Conservation (phyloP, 2,888 invertebrate species). For the Eupithecia centaureata region DNA sequence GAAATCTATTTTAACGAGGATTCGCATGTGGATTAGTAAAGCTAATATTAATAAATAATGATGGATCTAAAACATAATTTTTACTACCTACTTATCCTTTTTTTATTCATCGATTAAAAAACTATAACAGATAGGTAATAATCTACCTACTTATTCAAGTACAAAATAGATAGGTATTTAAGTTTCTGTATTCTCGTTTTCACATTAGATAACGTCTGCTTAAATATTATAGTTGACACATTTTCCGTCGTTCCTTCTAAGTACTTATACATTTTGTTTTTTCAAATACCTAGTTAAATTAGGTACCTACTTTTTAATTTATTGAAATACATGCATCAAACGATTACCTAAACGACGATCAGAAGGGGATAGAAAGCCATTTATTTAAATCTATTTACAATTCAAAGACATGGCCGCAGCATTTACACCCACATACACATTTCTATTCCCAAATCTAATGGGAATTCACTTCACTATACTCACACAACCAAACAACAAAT, state of each 20-base stretch:
- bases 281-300: no score
- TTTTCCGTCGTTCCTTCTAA: no score
- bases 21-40: background rate
- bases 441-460: conserved; percentile 30
- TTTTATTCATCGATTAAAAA: no score
- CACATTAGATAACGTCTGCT: no score
- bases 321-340: background rate
- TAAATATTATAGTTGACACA: no score
- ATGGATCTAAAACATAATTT: background rate
- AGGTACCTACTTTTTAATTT: background rate
- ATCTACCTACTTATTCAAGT: no score
- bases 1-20: background rate
- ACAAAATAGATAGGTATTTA: no score
- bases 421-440: conserved; percentile 15
- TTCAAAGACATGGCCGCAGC: conserved; percentile 9
- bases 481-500: conserved; percentile 30
- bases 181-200: no score
- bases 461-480: conserved; percentile 29
- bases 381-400: conserved; percentile 19
- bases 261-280: no score
- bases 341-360: background rate
- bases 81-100: no score
- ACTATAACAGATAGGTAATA: no score
- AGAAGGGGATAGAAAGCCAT: conserved; percentile 11
- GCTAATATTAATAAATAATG: background rate